Conservation (phyloP, 2,113 vertebrate species). For the Myiozetetes cayanensis region DNA sequence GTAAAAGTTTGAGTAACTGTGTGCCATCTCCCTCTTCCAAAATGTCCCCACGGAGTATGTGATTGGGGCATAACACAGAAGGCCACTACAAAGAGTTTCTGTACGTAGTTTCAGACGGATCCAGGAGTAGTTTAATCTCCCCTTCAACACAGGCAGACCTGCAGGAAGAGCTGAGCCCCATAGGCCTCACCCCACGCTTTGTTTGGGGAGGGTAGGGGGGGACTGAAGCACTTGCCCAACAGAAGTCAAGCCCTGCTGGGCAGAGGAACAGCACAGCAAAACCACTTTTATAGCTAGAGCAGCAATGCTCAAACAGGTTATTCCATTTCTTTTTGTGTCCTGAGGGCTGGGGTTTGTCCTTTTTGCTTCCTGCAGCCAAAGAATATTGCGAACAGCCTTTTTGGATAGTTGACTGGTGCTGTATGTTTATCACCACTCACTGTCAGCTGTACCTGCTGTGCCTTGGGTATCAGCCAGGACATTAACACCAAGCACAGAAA, state of each 20-base stretch:
- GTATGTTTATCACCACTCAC: background rate
- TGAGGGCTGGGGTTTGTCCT: constrained; percentile 24
- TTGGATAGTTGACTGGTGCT: background rate
- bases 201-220: background rate
- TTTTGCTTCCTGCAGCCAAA: background rate
- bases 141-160: background rate
- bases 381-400: background rate
- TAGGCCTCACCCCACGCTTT: background rate
- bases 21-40: constrained; percentile 9
- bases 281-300: background rate
- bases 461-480: background rate
- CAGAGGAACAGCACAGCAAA: background rate
- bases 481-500: background rate
- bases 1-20: constrained; percentile 17
- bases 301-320: background rate
- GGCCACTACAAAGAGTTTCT: constrained; percentile 44
- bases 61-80: background rate
- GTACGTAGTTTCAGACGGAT: constrained; percentile 34
- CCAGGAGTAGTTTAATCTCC: constrained; percentile 4
- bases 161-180: background rate
- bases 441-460: background rate
- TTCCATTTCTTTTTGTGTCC: background rate
- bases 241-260: background rate
- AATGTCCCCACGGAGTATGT: background rate
- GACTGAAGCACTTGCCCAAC: background rate